Conservation (phyloP, 1,140 invertebrate species). For the Ladona fulva region DNA sequence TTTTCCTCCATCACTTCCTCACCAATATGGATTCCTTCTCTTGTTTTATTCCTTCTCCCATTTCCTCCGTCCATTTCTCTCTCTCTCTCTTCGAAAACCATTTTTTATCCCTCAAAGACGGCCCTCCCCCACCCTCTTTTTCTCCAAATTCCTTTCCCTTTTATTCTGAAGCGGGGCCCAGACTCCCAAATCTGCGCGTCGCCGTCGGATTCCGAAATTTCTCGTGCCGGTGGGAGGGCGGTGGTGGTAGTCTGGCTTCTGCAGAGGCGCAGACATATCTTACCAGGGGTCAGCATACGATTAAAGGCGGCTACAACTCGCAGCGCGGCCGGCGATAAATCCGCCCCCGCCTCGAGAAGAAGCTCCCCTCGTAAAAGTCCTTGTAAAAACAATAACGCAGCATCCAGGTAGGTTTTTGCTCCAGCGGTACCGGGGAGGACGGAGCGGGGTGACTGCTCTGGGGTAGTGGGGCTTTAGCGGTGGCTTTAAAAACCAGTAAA, state of each 20-base stretch:
- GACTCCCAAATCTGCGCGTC: background rate
- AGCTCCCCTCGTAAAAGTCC: background rate
- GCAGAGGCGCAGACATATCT: background rate
- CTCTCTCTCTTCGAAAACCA: background rate
- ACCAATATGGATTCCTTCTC: background rate
- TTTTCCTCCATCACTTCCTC: background rate
- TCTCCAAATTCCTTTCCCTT: background rate
- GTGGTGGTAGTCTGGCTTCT: background rate
- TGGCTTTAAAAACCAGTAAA: slow-evolving; percentile 6
- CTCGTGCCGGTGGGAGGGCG: background rate
- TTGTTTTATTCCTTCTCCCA: background rate
- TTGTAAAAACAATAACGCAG: background rate
- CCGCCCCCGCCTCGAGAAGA: background rate
- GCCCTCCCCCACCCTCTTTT: background rate
- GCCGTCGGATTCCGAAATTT: background rate
- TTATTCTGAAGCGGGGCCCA: background rate
- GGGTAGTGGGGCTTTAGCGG: background rate
- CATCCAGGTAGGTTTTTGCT: background rate
- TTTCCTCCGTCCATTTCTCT: background rate
- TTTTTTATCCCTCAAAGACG: background rate
- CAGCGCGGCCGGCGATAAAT: background rate
- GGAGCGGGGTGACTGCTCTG: background rate
- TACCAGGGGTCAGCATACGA: slow-evolving; percentile 1
- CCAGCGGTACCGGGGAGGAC: background rate
- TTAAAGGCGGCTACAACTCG: slow-evolving; percentile 1